phyloP scores from a whole-genome alignment of 2,113 vertebrate species.

The Jaculus jaculus region DNA sequence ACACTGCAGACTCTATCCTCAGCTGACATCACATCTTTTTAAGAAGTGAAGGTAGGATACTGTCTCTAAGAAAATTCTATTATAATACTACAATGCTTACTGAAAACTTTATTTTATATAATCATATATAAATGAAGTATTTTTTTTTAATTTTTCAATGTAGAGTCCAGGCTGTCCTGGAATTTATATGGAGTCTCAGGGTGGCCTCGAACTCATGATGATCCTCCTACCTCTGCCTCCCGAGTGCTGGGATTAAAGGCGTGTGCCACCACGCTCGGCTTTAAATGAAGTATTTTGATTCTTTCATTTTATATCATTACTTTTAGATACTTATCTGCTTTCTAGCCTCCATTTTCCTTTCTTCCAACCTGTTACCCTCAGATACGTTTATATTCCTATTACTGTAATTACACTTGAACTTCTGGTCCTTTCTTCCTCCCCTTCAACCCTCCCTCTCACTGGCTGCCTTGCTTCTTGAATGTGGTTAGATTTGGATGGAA shows the following conservation, averaged over 20 bases:
- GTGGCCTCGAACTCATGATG: no score
- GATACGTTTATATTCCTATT: neutral
- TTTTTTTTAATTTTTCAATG: no score
- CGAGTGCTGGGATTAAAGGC: no score
- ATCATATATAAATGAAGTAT: conserved; percentile 2
- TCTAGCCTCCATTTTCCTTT: neutral
- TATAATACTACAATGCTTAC: neutral
- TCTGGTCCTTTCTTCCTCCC: neutral
- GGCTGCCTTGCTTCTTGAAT: neutral
- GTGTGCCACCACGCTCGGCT: no score
- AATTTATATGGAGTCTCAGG: no score
- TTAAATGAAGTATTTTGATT: neutral
- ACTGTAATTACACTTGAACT: neutral
- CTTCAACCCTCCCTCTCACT: neutral
- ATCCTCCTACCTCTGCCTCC: no score
- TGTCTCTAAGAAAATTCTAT: neutral
- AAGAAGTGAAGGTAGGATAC: neutral
- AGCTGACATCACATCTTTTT: neutral
- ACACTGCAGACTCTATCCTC: no score
- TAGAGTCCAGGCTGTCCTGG: no score
- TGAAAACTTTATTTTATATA: conserved; percentile 47
- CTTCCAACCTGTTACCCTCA: neutral
- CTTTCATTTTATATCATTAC: neutral
- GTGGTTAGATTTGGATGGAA: conserved; percentile 18
- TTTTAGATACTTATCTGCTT: neutral